phyloP scores from a whole-genome alignment of 2,888 invertebrate species.

The Drosophila mimica region DNA sequence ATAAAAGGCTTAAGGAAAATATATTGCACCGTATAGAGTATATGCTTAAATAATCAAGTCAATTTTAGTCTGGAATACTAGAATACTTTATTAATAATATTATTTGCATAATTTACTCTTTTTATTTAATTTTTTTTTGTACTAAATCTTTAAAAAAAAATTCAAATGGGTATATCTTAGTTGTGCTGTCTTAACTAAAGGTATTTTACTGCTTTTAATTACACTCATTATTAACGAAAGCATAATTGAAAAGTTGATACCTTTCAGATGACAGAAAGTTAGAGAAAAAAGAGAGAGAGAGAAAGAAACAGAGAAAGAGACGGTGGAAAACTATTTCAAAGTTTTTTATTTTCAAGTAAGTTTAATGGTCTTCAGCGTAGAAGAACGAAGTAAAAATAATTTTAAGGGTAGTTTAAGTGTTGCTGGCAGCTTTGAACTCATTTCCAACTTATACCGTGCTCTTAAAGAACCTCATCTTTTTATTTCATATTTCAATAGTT shows the following conservation, averaged over 20 bases:
- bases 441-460: background rate
- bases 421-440: background rate
- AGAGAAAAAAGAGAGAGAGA: background rate
- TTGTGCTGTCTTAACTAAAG: background rate
- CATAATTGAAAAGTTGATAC: slow-evolving; percentile 26
- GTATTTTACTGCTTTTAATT: slow-evolving; percentile 22
- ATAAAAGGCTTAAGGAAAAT: background rate
- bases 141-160: background rate
- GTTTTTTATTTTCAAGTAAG: background rate
- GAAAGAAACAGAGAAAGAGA: background rate
- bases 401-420: slow-evolving; percentile 4
- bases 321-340: background rate
- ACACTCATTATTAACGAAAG: slow-evolving; percentile 6
- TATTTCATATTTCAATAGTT: background rate
- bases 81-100: background rate
- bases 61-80: background rate
- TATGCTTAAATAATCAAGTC: background rate
- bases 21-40: background rate
- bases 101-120: background rate
- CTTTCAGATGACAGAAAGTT: background rate
- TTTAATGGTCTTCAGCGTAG: background rate
- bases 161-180: background rate
- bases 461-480: background rate
- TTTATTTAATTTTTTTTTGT: background rate
- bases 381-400: slow-evolving; percentile 3